Base-by-base conservation (phyloP, 2,113 vertebrate genomes). In the Atherinomorus stipes region DNA sequence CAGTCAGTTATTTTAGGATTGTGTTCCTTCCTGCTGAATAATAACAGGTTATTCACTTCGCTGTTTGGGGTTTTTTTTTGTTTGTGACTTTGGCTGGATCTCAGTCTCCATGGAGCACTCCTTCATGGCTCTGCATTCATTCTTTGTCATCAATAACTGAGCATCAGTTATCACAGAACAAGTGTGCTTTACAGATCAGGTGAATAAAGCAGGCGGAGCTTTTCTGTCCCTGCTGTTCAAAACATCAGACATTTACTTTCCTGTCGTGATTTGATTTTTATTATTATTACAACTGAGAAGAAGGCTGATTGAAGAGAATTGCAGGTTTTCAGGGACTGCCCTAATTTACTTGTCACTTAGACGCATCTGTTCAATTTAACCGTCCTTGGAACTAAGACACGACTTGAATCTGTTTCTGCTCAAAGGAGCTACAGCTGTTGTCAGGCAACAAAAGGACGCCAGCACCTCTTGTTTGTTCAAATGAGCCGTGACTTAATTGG, bases 391-490 rank as follows among this genome's bases (percentile, higher is more conserved):
- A 83, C 83, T 50, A 2, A 19, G 40, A 81, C 58, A 84, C 73
- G 7, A 22, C 40, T 65, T 63, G 38, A 70, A 68, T 5, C 26
- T 28, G 64, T 80, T 13, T 21, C 10, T 40, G 45, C 61, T 25
- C 10, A 59, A 64, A 74, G 45, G 52, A 7, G 68, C 19, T 6
- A 18, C n/a, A 72, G 47, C 57, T 2, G 58, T 90, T 85, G 81
- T 68, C 78, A 78, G 31, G 70, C 74, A 81, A 81, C 69, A 28
- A 42, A n/a, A 44, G n/a, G 42, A 81, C 34, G n/a, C 61, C 66
- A 11, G 50, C 50, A 40, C 52, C 38, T 60, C 25, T 54, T 11
- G 57, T 63, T 83, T 69, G 15, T 47, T 52, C 4, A 40, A 59
- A 22, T 1, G 3, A 7, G 13, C 57, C 21, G 8, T 42, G n/a